Conservation (phyloP, 2,797 vertebrate species). For the Mus caroli region DNA sequence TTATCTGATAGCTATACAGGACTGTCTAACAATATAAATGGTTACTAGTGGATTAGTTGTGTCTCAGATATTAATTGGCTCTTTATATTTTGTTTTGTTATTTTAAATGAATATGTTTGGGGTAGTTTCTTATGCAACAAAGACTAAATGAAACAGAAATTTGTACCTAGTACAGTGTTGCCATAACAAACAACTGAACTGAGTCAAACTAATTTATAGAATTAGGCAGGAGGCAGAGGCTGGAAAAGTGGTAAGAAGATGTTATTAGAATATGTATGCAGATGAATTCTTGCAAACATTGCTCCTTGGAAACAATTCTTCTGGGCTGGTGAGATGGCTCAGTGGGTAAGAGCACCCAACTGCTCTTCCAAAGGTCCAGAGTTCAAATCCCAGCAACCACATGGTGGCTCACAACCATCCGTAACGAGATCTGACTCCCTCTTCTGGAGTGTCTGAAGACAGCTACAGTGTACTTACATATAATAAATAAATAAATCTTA, state of each 20-base stretch:
- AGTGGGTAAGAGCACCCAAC: no score
- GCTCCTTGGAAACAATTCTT: not conserved
- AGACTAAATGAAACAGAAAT: slow-evolving; percentile 15
- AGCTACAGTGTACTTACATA: no score
- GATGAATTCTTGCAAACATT: not conserved
- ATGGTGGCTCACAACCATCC: no score
- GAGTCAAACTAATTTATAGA: not conserved
- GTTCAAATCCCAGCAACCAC: no score
- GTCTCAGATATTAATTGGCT: slow-evolving; percentile 2
- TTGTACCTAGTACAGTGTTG: not conserved
- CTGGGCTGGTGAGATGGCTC: no score
- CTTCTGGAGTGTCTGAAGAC: no score
- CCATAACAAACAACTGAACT: not conserved
- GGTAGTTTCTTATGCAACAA: not conserved
- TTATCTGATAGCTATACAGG: slow-evolving; percentile 10
- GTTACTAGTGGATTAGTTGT: slow-evolving; percentile 19
- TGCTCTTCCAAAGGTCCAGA: no score
- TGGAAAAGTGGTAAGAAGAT: not conserved
- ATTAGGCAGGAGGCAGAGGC: not conserved
- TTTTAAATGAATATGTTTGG: slow-evolving; percentile 8
- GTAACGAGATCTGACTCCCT: no score
- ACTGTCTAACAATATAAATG: slow-evolving; percentile 11
- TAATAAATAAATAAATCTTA: no score
- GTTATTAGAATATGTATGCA: not conserved
- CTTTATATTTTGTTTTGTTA: not conserved